Evolutionary conservation across 2,113 vertebrate species (phyloP), one percentile per base, ranked within the genome.

Genomic region (Galemys pyrenaicus): DNA sequence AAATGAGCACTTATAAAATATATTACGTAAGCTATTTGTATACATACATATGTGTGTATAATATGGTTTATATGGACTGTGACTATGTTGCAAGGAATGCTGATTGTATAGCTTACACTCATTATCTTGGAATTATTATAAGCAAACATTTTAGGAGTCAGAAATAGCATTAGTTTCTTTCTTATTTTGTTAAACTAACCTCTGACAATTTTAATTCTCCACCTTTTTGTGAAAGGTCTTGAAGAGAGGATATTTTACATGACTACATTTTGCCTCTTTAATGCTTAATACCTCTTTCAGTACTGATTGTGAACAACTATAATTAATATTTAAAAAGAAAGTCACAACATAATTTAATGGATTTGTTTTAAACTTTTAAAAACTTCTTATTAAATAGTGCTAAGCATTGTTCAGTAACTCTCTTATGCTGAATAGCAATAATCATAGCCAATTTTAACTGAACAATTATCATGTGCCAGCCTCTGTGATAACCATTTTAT

Each of bases 301-400:
- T 94, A 87, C 58, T 92, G 64, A 93, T 24, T 80, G 73, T 87
- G 89, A 92, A 92, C 89, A 88, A 95, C 77, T 92, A 91, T 93
- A 96, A 95, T 96, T 97, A 95, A 95, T 89, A 93, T 88, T 91
- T 91, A 80, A 89, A 97, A 96, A 83, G 60, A 91, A 94, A 94
- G 89, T 96, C 91, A 96, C 79, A 94, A 95, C 91, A 96, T 74
- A 87, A 92, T 96, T 96, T 93, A 64, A 77, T n/a, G 19, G 41
- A 85, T 81, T 94, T 94, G 68, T 84, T 95, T 94, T 92, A 96
- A 94, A 97, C 89, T 92, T 97, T 87, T 93, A 81, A 94, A 92
- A 93, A 95, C 87, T 74, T 96, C 77, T 92, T 80, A 92, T 93
- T 96, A 93, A 97, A 80, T 87, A 82, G 51, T 32, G 9, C 37